Conservation (phyloP, 1,140 invertebrate species). For the Rhopalosiphum padi region DNA sequence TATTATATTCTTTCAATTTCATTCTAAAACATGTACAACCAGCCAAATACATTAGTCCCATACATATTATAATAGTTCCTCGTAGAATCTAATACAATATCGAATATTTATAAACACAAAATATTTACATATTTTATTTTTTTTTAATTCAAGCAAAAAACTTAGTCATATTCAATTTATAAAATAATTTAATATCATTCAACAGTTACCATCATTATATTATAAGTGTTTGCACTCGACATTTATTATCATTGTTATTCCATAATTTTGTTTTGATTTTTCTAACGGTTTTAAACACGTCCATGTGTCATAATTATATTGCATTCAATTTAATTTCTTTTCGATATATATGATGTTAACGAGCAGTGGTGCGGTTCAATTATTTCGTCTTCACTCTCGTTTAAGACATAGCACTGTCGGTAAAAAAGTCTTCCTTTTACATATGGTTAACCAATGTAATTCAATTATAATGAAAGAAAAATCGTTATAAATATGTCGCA, state of each 20-base stretch:
- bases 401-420: not conserved
- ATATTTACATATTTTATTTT: not conserved
- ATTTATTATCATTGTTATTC: not conserved
- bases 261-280: not conserved
- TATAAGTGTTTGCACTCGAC: not conserved
- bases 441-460: conserved; percentile 45
- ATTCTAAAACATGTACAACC: too few species aligned
- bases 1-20: too few species aligned
- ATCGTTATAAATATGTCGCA: conserved; percentile 27
- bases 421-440: conserved; percentile 19
- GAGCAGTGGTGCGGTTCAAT: conserved; percentile 38
- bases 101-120: not conserved
- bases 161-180: not conserved
- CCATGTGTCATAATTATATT: conserved; percentile 19
- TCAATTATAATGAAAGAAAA: conserved; percentile 37
- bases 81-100: not conserved
- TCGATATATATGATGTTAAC: not conserved
- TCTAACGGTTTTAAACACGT: not conserved
- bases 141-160: not conserved
- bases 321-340: conserved; percentile 18
- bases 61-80: too few species aligned
- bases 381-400: conserved; percentile 23
- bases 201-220: not conserved
- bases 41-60: too few species aligned
- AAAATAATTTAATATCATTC: not conserved